A percentile compares a stretch with the other conserved stretches of the same genome.
phyloP scores from a whole-genome alignment of 2,888 invertebrate genomes.

The Euspilapteryx auroguttella region DNA sequence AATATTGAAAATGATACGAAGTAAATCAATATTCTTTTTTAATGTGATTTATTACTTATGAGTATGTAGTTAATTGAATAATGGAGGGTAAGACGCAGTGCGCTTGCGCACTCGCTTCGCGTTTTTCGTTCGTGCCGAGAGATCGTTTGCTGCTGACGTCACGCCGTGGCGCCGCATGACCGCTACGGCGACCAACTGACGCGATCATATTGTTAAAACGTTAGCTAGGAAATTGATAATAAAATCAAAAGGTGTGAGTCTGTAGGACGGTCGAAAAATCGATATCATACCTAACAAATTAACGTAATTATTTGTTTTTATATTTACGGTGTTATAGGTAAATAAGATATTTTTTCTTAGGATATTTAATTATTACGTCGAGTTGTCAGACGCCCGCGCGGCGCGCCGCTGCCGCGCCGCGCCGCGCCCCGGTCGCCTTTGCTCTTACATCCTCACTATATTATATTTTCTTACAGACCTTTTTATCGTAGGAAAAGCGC shows the following conservation, averaged over 20 bases:
- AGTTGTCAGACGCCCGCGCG: slow-evolving; percentile 52
- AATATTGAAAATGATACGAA: slow-evolving; percentile 61
- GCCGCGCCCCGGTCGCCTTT: slow-evolving; percentile 34
- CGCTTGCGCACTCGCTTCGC: slow-evolving; percentile 47
- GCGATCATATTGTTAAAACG: slow-evolving; percentile 56
- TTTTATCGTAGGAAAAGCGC: slow-evolving; percentile 54
- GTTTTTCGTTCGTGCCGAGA: slow-evolving; percentile 42
- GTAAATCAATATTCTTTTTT: slow-evolving; percentile 61
- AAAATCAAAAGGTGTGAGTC: slow-evolving; percentile 58
- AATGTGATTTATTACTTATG: slow-evolving; percentile 59
- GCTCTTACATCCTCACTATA: slow-evolving; percentile 57
- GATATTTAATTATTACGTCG: slow-evolving; percentile 59
- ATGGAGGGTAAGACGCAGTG: slow-evolving; percentile 50
- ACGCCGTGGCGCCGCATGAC: slow-evolving; percentile 10
- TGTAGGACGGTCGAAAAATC: slow-evolving; percentile 55
- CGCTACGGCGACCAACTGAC: slow-evolving; percentile 23
- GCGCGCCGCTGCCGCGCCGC: slow-evolving; percentile 28
- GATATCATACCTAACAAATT: slow-evolving; percentile 61
- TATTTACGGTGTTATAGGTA: slow-evolving; percentile 62
- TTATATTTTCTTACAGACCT: slow-evolving; percentile 59
- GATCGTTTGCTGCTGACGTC: slow-evolving; percentile 38
- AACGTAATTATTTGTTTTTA: slow-evolving; percentile 61
- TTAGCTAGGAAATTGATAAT: slow-evolving; percentile 63
- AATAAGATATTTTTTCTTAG: slow-evolving; percentile 62
- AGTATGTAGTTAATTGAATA: slow-evolving; percentile 60